Evolutionary conservation across 2,113 vertebrate genomes (phyloP), one percentile per base, ranked within the genome.

Genomic region (Solea solea): DNA sequence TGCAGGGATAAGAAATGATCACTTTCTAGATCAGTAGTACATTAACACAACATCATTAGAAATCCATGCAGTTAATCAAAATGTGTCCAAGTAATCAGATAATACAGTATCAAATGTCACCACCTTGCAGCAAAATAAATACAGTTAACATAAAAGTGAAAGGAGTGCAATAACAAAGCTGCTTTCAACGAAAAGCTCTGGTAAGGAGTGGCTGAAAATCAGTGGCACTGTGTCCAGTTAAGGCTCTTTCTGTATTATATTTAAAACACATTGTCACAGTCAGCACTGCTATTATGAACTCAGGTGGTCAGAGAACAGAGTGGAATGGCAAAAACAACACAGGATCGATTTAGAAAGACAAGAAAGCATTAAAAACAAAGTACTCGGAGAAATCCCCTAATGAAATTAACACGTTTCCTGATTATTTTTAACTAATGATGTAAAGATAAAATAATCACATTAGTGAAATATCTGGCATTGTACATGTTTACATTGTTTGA

Each of bases 131-230:
- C 48, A 59, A 74, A 69, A 80, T 85, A 85, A 85, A 79, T 82
- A 64, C 15, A 51, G 60, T 13, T 28, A 3, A 59, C 34, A n/a
- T 61, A 64, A 48, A 78, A 84, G 5, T 34, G 3, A 34, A 34
- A 4, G 34, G 34, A 34, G 90, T 88, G 86, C 89, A 86, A 46
- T 80, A 75, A 78, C 66, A 90, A 69, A 72, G 78, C 53, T 68
- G 70, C 50, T 78, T 76, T 74, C 39, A 5, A 51, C 42, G 34
- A 51, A 68, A 73, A 81, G 16, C 59, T 51, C 3, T 27, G 4
- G 16, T 41, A 55, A 56, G 25, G 0, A 50, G 49, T 72, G 63
- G 12, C 13, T 12, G 5, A 3, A 61, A 28, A 16, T 44, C 8
- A 58, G 55, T 69, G 44, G 52, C 56, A 40, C 21, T 44, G 7